Percentiles rank a stretch among this genome's conserved stretches.
Conservation (phyloP, 2,888 invertebrate species). For the Pilophorus perplexus region DNA sequence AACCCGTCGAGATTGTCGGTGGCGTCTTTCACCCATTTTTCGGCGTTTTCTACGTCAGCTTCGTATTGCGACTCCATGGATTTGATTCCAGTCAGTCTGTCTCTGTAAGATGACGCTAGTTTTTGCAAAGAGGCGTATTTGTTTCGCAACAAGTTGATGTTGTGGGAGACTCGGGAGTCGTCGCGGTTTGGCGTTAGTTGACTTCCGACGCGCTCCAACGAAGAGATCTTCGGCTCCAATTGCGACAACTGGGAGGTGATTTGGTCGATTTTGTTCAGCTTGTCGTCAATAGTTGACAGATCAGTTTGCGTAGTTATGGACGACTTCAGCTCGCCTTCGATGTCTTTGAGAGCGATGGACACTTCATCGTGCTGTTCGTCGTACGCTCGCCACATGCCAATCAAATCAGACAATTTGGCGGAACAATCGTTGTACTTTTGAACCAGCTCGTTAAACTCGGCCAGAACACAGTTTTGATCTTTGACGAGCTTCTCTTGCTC, state of each 20-base stretch:
- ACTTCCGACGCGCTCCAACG: slow-evolving; percentile 66
- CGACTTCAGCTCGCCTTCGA: slow-evolving; percentile 67
- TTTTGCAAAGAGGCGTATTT: slow-evolving; percentile 74
- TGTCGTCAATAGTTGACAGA: slow-evolving; percentile 65
- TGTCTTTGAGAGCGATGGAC: slow-evolving; percentile 73
- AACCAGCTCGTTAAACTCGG: slow-evolving; percentile 69
- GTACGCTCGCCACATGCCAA: slow-evolving; percentile 76
- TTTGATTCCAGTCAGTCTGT: slow-evolving; percentile 68
- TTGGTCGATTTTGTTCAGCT: slow-evolving; percentile 64
- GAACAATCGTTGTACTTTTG: slow-evolving; percentile 63
- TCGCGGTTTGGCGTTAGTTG: slow-evolving; percentile 73
- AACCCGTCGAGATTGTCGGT: slow-evolving; percentile 71
- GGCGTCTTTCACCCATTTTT: slow-evolving; percentile 74
- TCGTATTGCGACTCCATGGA: slow-evolving; percentile 68
- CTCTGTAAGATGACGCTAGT: slow-evolving; percentile 66
- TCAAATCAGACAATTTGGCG: slow-evolving; percentile 65
- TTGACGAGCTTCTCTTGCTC: slow-evolving; percentile 61
- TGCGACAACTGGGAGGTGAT: slow-evolving; percentile 64
- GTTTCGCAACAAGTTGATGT: slow-evolving; percentile 71
- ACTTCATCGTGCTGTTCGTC: slow-evolving; percentile 73
- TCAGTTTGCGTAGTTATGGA: slow-evolving; percentile 72
- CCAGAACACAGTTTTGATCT: slow-evolving; percentile 67
- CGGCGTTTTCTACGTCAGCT: slow-evolving; percentile 65
- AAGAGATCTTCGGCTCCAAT: slow-evolving; percentile 65
- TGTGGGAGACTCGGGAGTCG: slow-evolving; percentile 78